Conservation (phyloP, 2,888 invertebrate genomes). For the Agrotis ipsilon region DNA sequence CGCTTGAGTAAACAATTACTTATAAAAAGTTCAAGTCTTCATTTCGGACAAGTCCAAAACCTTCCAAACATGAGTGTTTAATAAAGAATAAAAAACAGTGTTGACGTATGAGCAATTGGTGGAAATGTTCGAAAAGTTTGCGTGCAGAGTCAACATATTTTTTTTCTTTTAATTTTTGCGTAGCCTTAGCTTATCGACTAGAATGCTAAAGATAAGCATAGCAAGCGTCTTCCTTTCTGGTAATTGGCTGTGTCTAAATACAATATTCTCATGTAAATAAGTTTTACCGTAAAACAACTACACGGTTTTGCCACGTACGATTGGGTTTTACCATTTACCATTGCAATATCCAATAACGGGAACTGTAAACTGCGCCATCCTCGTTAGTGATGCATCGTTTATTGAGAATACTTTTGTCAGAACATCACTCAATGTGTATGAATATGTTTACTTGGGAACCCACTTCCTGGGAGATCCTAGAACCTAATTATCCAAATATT, state of each 20-base stretch:
- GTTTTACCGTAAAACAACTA: not conserved
- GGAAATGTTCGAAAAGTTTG: conserved; percentile 24
- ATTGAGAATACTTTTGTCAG: not conserved
- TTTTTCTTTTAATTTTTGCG: conserved; percentile 25
- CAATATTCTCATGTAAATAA: conserved; percentile 21
- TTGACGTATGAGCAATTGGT: conserved; percentile 12
- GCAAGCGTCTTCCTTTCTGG: conserved; percentile 27
- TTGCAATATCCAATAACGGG: conserved; percentile 11
- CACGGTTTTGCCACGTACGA: conserved; percentile 17
- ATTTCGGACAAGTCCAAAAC: conserved; percentile 2
- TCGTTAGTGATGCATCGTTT: conserved; percentile 10
- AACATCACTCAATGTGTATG: not conserved
- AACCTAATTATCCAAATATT: not conserved
- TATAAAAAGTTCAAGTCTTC: conserved; percentile 7
- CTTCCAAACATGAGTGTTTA: conserved; percentile 10
- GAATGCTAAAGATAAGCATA: conserved; percentile 37
- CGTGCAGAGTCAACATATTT: conserved; percentile 14
- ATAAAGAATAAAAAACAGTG: conserved; percentile 11
- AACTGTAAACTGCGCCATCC: conserved; percentile 4
- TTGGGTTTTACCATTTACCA: conserved; percentile 27
- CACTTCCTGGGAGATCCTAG: too few species aligned
- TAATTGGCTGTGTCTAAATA: conserved; percentile 16
- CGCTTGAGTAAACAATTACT: conserved; percentile 19
- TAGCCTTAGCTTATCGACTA: conserved; percentile 23
- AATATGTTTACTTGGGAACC: not conserved